phyloP scores from a whole-genome alignment of 2,113 vertebrate species.

The Tretioscincus oriximinensis region DNA sequence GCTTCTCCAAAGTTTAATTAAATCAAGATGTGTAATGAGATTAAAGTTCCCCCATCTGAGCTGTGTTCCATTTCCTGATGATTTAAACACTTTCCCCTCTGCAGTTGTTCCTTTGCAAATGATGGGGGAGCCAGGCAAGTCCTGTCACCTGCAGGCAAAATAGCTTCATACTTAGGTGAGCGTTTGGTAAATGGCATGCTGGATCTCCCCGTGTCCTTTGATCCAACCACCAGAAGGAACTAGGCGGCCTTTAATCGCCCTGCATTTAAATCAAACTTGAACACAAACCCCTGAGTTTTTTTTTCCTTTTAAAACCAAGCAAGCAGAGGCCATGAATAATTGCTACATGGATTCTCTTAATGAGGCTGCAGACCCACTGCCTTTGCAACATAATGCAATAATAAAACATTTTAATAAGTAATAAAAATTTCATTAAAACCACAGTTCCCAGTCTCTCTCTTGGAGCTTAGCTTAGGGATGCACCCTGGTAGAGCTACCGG shows the following conservation, averaged over 20 bases:
- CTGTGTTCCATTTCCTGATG: slow-evolving; percentile 48
- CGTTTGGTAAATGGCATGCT: slow-evolving; percentile 49
- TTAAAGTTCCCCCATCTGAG: slow-evolving; percentile 55
- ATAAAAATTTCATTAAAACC: slow-evolving; percentile 65
- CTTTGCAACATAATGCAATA: slow-evolving; percentile 64
- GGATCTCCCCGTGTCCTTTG: slow-evolving; percentile 29
- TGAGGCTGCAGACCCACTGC: slow-evolving; percentile 67
- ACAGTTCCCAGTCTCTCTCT: slow-evolving; percentile 50
- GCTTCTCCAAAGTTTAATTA: slow-evolving; percentile 62
- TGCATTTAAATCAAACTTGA: slow-evolving; percentile 57
- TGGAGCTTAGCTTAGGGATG: slow-evolving; percentile 56
- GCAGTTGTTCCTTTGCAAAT: slow-evolving; percentile 42
- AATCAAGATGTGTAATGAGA: slow-evolving; percentile 68
- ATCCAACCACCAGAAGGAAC: slow-evolving; percentile 22
- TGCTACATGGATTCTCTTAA: slow-evolving; percentile 53
- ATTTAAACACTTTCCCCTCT: slow-evolving; percentile 56
- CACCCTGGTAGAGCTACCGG: slow-evolving; percentile 56
- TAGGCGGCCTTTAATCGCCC: slow-evolving; percentile 46
- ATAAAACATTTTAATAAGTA: slow-evolving; percentile 67
- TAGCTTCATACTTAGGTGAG: slow-evolving; percentile 48
- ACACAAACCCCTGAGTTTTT: slow-evolving; percentile 45
- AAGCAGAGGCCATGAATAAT: slow-evolving; percentile 58
- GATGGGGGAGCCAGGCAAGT: slow-evolving; percentile 34
- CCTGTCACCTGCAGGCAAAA: slow-evolving; percentile 40
- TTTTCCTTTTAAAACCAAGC: slow-evolving; percentile 38